Conservation (phyloP, 2,797 vertebrate genomes). For the Ara ararauna region DNA sequence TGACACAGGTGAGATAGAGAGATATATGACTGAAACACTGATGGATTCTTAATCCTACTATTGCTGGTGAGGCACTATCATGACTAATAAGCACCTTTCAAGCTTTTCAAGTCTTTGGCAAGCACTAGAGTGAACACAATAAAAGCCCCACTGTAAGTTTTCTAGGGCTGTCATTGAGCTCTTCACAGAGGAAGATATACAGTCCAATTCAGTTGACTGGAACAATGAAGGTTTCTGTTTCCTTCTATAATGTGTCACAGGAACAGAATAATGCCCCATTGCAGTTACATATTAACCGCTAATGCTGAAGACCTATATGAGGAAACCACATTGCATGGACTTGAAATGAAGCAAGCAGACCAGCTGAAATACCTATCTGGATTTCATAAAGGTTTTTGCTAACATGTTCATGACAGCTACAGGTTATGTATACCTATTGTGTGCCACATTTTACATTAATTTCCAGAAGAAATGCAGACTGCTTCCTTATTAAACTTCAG, state of each 20-base stretch:
- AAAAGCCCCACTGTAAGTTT: constrained; percentile 30
- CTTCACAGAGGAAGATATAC: constrained; percentile 11
- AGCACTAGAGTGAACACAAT: neutral
- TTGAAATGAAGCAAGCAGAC: neutral
- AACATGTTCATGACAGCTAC: neutral
- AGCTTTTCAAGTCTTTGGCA: constrained; percentile 17
- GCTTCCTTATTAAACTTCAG: neutral
- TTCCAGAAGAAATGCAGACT: neutral
- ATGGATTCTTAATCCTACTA: neutral
- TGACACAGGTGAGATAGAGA: neutral
- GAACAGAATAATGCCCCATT: neutral
- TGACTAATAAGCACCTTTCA: constrained; percentile 37
- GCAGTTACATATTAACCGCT: neutral
- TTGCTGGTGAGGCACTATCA: neutral
- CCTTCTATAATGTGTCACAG: neutral
- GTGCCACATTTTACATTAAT: neutral
- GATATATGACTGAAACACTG: neutral
- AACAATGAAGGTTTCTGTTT: constrained; percentile 49
- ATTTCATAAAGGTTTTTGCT: neutral
- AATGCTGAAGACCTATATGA: neutral
- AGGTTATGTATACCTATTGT: neutral
- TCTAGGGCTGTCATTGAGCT: neutral
- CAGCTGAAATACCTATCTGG: neutral
- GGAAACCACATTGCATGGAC: neutral
- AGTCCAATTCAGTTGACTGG: constrained; percentile 5